phyloP scores from a whole-genome alignment of 2,113 vertebrate genomes.

The Turnix velox region DNA sequence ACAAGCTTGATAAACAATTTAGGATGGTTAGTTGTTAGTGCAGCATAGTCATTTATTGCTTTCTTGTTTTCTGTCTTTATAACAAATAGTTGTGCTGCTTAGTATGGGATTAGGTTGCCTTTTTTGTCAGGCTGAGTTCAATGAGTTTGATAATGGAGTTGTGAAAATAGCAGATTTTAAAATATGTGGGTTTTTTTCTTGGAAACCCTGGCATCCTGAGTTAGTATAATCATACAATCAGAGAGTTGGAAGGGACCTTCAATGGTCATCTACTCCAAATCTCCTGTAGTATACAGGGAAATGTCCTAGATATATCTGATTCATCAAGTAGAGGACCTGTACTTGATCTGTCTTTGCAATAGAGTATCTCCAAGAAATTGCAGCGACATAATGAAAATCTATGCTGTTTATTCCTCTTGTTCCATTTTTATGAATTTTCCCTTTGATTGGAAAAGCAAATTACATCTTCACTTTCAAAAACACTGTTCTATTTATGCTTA shows the following conservation, averaged over 20 bases:
- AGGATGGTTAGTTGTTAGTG: not conserved
- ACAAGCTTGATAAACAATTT: not conserved
- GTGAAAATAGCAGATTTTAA: not conserved
- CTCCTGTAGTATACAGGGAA: too few relatives aligned
- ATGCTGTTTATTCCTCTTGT: fast-evolving
- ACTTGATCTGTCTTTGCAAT: not conserved
- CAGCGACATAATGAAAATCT: not conserved
- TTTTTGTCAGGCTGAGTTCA: not conserved
- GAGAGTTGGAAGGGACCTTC: too few relatives aligned
- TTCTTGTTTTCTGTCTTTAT: not conserved
- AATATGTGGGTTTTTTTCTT: not conserved
- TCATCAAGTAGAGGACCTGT: not conserved
- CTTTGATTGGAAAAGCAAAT: not conserved
- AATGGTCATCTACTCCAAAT: too few relatives aligned
- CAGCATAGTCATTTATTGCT: not conserved
- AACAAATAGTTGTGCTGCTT: not conserved
- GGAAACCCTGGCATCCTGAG: not conserved
- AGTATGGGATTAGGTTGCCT: not conserved
- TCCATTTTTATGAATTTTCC: fast-evolving
- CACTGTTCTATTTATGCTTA: not conserved
- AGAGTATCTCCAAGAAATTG: not conserved
- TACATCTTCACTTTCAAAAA: not conserved
- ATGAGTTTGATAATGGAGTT: not conserved
- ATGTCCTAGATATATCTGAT: not conserved
- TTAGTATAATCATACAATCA: too few relatives aligned